Evolutionary conservation across 2,113 vertebrate genomes (phyloP), one percentile per base, ranked within the genome.

Genomic region (Empidonax alnorum): DNA sequence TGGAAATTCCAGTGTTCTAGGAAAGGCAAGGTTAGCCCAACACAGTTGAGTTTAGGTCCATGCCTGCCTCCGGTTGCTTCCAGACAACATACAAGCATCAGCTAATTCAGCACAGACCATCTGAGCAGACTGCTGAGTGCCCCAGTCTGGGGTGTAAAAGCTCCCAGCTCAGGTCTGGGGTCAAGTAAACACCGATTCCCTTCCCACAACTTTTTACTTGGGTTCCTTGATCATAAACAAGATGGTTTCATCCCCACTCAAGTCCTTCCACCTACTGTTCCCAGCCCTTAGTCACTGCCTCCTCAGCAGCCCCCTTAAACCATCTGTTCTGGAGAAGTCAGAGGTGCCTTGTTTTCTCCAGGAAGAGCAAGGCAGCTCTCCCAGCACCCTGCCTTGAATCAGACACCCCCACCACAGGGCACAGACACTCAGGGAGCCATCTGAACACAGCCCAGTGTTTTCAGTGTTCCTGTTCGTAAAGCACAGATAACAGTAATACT

Each of bases 311-410:
- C 86, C 84, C 86, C 90, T 94, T 89, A 92, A 52, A 27, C 95
- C 94, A 93, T 94, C 86, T 96, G 92, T 52, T 93, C 72, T 90
- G n/a, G 86, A 90, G 33, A 72, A 96, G 95, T 65, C 82, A 94
- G 94, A 92, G 88, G 89, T 92, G 86, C 68, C 76, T 92, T 78
- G 86, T 93, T 96, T 95, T 84, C 76, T 52, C 82, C 68, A 55
- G 1, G 12, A 62, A 53, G 65, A 90, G 61, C 55, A 74, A 74
- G 10, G 72, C 86, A 93, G 85, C 75, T 79, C 44, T 47, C 71
- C 58, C 35, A 93, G 47, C 39, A 33, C 31, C 0, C 52, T 84
- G 74, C 56, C 56, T 89, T 31, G 33, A 42, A 84, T 72, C 76
- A 75, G 31, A 62, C 73, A 77, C 30, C 44, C 76, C 35, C 35